Evolutionary conservation across 1,140 invertebrate species (phyloP).

Genomic region (Scaptomyza montana): DNA sequence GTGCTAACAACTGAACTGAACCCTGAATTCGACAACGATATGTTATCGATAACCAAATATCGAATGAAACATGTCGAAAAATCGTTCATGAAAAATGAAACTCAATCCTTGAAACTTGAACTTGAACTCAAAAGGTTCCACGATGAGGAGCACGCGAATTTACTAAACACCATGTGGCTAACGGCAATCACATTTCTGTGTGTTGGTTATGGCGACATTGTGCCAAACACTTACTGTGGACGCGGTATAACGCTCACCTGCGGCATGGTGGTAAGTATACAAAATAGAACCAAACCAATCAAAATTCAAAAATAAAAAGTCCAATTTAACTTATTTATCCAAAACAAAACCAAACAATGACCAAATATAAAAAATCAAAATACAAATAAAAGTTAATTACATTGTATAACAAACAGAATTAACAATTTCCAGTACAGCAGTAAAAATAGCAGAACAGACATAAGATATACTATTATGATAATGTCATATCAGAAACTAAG

Average conservation of each 20-base stretch:
- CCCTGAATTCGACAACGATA: slow-evolving; percentile 16
- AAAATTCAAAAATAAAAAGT: neutral
- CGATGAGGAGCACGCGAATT: slow-evolving; percentile 94
- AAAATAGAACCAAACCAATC: slow-evolving; percentile 38
- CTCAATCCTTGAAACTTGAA: slow-evolving; percentile 49
- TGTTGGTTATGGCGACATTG: slow-evolving; percentile 94
- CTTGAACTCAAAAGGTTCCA: slow-evolving; percentile 87
- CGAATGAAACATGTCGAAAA: slow-evolving; percentile 23
- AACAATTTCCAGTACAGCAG: no score
- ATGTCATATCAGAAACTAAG: slow-evolving; percentile 6
- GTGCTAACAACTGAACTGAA: slow-evolving; percentile 30
- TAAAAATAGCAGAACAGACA: slow-evolving; percentile 33
- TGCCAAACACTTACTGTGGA: slow-evolving; percentile 97
- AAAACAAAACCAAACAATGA: slow-evolving; percentile 33
- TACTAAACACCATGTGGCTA: slow-evolving; percentile 97
- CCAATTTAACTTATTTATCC: slow-evolving; percentile 13
- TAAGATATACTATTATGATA: slow-evolving; percentile 16
- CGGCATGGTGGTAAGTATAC: slow-evolving; percentile 95
- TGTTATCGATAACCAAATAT: slow-evolving; percentile 6
- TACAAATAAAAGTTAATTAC: slow-evolving; percentile 6
- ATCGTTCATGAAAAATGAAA: slow-evolving; percentile 1
- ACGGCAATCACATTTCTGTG: slow-evolving; percentile 94
- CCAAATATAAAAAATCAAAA: slow-evolving; percentile 18
- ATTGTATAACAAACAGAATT: no score
- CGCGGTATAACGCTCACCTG: slow-evolving; percentile 94